A percentile compares a stretch with the other conserved stretches of the same genome.
Evolutionary conservation across 2,797 vertebrate species (phyloP).

Genomic region (Centroberyx gerrardi): DNA sequence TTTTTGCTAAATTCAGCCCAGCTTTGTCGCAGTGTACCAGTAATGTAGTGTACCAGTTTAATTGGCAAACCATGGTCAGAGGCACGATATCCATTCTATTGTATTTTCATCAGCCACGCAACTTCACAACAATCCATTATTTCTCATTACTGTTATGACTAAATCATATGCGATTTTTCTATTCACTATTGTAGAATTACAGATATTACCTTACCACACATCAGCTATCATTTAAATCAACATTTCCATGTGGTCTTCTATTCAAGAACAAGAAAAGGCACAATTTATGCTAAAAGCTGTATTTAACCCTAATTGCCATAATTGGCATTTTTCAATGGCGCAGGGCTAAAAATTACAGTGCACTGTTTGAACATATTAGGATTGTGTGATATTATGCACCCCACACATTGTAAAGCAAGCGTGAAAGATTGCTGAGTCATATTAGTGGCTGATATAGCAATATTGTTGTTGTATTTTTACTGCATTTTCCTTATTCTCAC

Average conservation of each 20-base stretch:
- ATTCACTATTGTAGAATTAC: slow-evolving; percentile 66
- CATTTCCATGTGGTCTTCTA: slow-evolving; percentile 62
- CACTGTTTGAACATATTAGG: slow-evolving; percentile 71
- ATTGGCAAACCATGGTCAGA: slow-evolving; percentile 11
- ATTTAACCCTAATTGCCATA: slow-evolving; percentile 83
- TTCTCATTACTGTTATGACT: slow-evolving; percentile 57
- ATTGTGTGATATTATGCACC: slow-evolving; percentile 58
- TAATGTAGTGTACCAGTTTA: slow-evolving; percentile 6
- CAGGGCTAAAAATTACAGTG: slow-evolving; percentile 71
- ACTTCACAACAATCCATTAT: slow-evolving; percentile 69
- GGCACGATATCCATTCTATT: slow-evolving; percentile 20
- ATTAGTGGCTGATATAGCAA: slow-evolving; percentile 19
- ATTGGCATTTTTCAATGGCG: slow-evolving; percentile 79
- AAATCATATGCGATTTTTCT: slow-evolving; percentile 69
- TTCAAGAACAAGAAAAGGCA: slow-evolving; percentile 69
- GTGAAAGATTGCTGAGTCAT: slow-evolving; percentile 40
- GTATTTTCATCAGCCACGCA: slow-evolving; percentile 43
- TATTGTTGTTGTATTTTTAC: slow-evolving; percentile 22
- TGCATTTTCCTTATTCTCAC: slow-evolving; percentile 16
- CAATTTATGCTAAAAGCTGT: slow-evolving; percentile 78
- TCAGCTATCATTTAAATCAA: slow-evolving; percentile 69
- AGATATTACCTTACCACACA: slow-evolving; percentile 58
- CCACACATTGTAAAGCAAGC: slow-evolving; percentile 50
- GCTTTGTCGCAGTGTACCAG: slow-evolving; percentile 40
- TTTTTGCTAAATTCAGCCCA: not conserved